Conservation (phyloP, 53 echinoderm and acorn worm genomes). For the Crossaster papposus region DNA sequence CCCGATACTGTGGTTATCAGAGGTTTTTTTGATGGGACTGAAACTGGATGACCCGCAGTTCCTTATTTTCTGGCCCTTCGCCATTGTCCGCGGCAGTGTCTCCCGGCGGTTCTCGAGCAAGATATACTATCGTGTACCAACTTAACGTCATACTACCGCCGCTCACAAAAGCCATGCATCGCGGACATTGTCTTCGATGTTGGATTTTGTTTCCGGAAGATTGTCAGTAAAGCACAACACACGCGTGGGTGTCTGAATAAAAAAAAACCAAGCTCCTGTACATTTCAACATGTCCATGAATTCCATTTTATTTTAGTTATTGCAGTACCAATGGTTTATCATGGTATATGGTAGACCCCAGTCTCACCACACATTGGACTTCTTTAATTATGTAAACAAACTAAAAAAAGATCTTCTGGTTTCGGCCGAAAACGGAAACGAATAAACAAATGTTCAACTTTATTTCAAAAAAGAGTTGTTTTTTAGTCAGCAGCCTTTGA, state of each 20-base stretch:
- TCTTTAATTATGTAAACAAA: background rate
- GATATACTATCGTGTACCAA: constrained; percentile 1
- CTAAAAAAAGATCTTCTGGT: background rate
- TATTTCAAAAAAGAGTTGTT: background rate
- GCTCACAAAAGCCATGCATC: background rate
- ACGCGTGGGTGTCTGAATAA: constrained; percentile 25
- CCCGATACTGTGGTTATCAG: background rate
- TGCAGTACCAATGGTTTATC: constrained; percentile 18
- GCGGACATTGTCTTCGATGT: background rate
- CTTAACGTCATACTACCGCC: constrained; percentile 1
- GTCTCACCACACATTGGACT: background rate
- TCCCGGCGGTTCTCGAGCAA: background rate
- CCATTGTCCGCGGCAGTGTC: constrained; percentile 17
- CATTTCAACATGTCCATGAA: background rate
- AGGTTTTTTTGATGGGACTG: background rate
- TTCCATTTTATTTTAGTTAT: constrained; percentile 27
- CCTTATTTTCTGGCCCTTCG: background rate
- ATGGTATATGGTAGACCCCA: background rate
- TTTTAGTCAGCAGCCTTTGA: too few relatives aligned
- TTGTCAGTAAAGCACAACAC: background rate
- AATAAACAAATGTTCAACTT: background rate
- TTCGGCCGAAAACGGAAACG: background rate
- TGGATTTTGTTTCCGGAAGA: background rate
- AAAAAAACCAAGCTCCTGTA: background rate
- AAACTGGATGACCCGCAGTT: constrained; percentile 6